A percentile compares a stretch with the other conserved stretches of the same genome.
phyloP scores from a whole-genome alignment of 2,888 invertebrate species.

The Agonopterix heracliana region DNA sequence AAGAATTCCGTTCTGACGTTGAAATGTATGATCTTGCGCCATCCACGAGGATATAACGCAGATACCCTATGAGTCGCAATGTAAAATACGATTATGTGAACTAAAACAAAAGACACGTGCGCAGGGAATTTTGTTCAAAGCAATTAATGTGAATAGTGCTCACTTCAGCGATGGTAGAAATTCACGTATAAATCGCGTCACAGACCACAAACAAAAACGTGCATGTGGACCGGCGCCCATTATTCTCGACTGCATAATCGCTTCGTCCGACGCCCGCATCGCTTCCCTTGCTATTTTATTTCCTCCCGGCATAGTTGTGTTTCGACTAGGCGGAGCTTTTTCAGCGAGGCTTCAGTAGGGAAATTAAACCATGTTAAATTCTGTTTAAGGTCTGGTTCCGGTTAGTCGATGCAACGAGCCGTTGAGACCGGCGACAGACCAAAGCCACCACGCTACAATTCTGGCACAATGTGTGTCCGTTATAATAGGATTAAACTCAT shows the following conservation, averaged over 20 bases:
- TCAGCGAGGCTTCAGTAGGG: constrained; percentile 48
- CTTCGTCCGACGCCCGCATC: constrained; percentile 75
- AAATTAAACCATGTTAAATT: constrained; percentile 75
- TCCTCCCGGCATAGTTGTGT: constrained; percentile 70
- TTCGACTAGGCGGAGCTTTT: constrained; percentile 69
- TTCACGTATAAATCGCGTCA: constrained; percentile 75
- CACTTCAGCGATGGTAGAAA: constrained; percentile 71
- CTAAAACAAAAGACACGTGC: constrained; percentile 54
- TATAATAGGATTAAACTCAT: constrained; percentile 74
- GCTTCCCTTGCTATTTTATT: constrained; percentile 74
- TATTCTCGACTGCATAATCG: constrained; percentile 77
- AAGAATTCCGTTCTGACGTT: too few species aligned
- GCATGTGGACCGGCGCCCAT: constrained; percentile 73
- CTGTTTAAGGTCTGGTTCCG: constrained; percentile 71
- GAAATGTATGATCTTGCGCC: too few species aligned
- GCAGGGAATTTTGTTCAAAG: constrained; percentile 63
- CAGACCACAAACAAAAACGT: constrained; percentile 77
- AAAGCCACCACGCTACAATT: constrained; percentile 69
- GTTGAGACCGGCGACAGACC: constrained; percentile 69
- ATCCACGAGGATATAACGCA: too few species aligned
- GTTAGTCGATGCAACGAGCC: constrained; percentile 52
- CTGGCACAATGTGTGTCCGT: constrained; percentile 69
- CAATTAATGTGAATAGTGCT: constrained; percentile 74
- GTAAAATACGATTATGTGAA: constrained; percentile 24
- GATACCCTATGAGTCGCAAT: not conserved